These are phyloP conservation scores for Thripadectes ignobilis DNA, from an alignment of 2,797 vertebrate species.

Conservation along the genomic window DNA sequence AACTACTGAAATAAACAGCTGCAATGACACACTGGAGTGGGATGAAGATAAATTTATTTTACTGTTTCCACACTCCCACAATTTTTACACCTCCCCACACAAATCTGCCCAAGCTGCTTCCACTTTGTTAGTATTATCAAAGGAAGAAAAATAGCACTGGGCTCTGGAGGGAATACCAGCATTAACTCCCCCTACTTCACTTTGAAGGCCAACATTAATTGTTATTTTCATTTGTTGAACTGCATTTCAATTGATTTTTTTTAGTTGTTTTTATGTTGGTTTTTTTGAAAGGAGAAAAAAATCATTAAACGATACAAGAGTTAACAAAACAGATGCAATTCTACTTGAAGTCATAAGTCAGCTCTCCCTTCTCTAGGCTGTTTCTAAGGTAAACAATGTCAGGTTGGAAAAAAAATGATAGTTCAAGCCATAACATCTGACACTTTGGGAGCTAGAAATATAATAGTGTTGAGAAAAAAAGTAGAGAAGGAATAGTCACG, in stretches of 20 bases:
- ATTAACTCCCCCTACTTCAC: conserved; percentile 4
- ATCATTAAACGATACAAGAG: neutral
- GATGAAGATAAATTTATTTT: conserved; percentile 69
- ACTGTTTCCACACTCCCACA: conserved; percentile 63
- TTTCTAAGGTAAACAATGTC: conserved; percentile 7
- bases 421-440: neutral
- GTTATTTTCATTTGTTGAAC: conserved; percentile 37
- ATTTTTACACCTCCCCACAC: conserved; percentile 64
- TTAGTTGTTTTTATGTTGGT: neutral
- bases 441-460: neutral
- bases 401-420: neutral
- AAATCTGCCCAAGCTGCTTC: conserved; percentile 66
- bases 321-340: neutral
- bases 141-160: conserved; percentile 39
- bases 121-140: conserved; percentile 54
- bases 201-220: conserved; percentile 41
- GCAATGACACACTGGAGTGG: conserved; percentile 60
- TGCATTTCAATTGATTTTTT: conserved; percentile 6
- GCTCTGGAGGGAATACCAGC: conserved; percentile 35
- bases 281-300: fast-evolving
- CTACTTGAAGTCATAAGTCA: neutral
- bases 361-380: neutral
- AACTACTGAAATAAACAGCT: conserved; percentile 60
- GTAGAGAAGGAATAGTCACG: neutral
- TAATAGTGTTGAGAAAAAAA: neutral